phyloP scores from a whole-genome alignment of 2,888 invertebrate genomes.

The Brassicogethes aeneus region DNA sequence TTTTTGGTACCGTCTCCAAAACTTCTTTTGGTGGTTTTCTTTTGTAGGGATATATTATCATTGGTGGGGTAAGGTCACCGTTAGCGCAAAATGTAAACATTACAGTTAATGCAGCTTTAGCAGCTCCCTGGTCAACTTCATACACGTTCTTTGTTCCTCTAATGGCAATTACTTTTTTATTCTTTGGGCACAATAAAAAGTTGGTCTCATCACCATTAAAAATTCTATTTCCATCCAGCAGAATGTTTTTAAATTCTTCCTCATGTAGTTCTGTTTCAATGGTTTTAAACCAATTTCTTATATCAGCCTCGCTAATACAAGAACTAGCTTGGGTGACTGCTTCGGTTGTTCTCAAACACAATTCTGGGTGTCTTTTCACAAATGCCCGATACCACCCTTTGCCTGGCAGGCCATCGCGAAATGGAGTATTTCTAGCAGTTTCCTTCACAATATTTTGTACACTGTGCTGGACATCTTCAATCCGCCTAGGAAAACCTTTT shows the following conservation, averaged over 20 bases:
- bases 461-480: slow-evolving; percentile 5
- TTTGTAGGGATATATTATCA: slow-evolving; percentile 4
- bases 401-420: slow-evolving; percentile 9
- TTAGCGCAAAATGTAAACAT: slow-evolving; percentile 32
- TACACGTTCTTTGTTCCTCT: slow-evolving; percentile 26
- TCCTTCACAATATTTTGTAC: slow-evolving; percentile 8
- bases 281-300: slow-evolving; percentile 8
- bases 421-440: slow-evolving; percentile 5
- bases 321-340: slow-evolving; percentile 6
- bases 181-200: slow-evolving; percentile 8
- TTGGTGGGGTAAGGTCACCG: slow-evolving; percentile 27
- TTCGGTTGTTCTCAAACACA: slow-evolving; percentile 4
- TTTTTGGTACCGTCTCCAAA: no score
- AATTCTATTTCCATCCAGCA: slow-evolving; percentile 4
- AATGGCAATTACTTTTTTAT: slow-evolving; percentile 14
- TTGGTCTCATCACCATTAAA: slow-evolving; percentile 6
- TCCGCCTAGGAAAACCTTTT: slow-evolving; percentile 8
- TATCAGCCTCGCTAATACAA: slow-evolving; percentile 7
- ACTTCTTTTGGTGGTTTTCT: slow-evolving; percentile 3
- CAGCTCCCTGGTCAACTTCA: slow-evolving; percentile 28
- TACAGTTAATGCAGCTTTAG: no score
- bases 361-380: slow-evolving; percentile 7
- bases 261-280: slow-evolving; percentile 6
- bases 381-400: slow-evolving; percentile 11
- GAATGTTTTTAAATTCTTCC: slow-evolving; percentile 7